phyloP scores from a whole-genome alignment of 2,888 invertebrate species.

The Ephialtes manifestator region DNA sequence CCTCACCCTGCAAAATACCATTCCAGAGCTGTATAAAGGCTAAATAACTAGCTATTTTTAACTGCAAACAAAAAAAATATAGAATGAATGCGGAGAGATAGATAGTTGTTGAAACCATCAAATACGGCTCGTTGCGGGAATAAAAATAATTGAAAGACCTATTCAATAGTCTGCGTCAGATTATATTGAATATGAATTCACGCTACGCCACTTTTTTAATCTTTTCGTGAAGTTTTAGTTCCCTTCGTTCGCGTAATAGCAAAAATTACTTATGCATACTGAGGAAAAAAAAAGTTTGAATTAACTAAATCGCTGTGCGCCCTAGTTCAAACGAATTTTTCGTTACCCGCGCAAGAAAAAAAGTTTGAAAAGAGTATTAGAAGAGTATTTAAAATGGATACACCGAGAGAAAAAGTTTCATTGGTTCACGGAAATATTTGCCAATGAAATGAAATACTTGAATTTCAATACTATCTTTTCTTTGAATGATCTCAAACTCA shows the following conservation, averaged over 20 bases:
- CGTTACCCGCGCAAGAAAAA: too few species aligned
- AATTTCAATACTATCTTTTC: too few species aligned
- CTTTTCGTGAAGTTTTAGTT: background rate
- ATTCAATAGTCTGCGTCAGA: background rate
- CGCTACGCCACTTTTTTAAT: background rate
- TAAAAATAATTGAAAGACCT: constrained; percentile 11
- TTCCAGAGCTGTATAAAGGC: background rate
- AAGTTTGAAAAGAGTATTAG: too few species aligned
- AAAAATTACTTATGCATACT: background rate
- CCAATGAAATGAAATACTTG: too few species aligned
- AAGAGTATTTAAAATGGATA: too few species aligned
- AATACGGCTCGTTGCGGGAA: background rate
- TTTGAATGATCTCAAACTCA: too few species aligned
- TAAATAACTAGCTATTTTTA: constrained; percentile 27
- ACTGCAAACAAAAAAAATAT: constrained; percentile 18
- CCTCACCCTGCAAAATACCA: constrained; percentile 10
- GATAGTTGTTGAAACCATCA: background rate
- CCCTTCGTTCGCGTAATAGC: background rate
- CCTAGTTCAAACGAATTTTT: too few species aligned
- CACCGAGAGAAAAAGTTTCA: too few species aligned
- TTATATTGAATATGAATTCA: background rate
- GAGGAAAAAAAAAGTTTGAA: too few species aligned
- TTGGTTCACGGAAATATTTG: too few species aligned
- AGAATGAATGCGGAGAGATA: background rate
- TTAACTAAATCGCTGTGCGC: too few species aligned